These are phyloP conservation scores for Diadromus collaris DNA, from an alignment of 2,888 invertebrate genomes.

Conservation along the genomic window DNA sequence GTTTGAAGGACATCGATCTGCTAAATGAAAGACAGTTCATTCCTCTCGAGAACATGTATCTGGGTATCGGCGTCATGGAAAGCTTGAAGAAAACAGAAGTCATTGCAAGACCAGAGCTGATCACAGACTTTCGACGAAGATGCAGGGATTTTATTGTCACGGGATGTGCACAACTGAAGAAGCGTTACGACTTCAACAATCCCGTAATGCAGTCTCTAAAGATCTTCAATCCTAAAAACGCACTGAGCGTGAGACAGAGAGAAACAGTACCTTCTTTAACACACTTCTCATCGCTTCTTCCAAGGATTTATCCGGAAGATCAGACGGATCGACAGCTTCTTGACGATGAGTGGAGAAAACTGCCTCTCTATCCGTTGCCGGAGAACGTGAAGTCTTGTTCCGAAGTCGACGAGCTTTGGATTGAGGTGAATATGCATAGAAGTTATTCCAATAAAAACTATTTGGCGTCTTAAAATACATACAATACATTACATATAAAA, in stretches of 20 bases:
- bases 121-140: slow-evolving; percentile 2
- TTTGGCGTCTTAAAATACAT: no score
- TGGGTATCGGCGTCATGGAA: slow-evolving; percentile 58
- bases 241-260: neutral
- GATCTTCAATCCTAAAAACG: neutral
- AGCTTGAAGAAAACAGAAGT: slow-evolving; percentile 47
- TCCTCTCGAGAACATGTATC: slow-evolving; percentile 53
- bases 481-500: no score
- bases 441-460: no score
- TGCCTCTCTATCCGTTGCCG: slow-evolving; percentile 39
- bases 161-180: neutral
- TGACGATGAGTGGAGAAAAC: slow-evolving; percentile 47
- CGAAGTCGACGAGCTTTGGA: slow-evolving; percentile 42
- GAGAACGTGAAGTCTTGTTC: slow-evolving; percentile 9
- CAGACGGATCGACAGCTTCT: slow-evolving; percentile 28
- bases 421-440: neutral
- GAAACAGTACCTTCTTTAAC: slow-evolving; percentile 33
- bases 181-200: neutral
- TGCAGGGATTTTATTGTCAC: slow-evolving; percentile 56
- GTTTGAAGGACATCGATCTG: slow-evolving; percentile 48
- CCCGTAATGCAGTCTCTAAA: neutral
- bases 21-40: slow-evolving; percentile 33
- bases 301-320: slow-evolving; percentile 15
- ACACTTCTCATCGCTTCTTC: slow-evolving; percentile 26
- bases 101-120: neutral